A percentile compares a stretch with the other conserved stretches of the same genome.
Conservation (phyloP, 2,797 vertebrate genomes). For the Triplophysa yarkandensis region DNA sequence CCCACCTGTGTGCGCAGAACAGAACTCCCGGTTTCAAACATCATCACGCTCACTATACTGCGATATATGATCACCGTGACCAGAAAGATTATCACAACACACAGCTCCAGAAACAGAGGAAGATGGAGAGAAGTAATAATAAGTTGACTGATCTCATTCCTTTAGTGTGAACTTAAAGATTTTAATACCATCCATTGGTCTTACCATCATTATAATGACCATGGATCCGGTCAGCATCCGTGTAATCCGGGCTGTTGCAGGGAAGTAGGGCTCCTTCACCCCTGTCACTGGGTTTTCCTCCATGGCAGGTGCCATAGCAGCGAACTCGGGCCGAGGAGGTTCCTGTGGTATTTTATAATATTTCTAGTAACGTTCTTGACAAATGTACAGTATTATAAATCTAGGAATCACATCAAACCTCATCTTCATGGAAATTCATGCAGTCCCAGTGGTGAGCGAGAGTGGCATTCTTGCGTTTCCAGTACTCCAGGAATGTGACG, state of each 20-base stretch:
- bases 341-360: constrained; percentile 63
- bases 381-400: background rate
- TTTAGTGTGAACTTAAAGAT: too few relatives aligned
- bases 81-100: constrained; percentile 81
- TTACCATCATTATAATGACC: constrained; percentile 82
- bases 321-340: constrained; percentile 79
- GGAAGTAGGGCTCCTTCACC: constrained; percentile 81
- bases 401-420: constrained; percentile 60
- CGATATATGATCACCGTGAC: constrained; percentile 83
- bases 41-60: constrained; percentile 78
- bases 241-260: constrained; percentile 70
- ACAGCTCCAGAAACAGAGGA: constrained; percentile 67
- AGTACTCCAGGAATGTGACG: constrained; percentile 81
- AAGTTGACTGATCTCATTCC: too few relatives aligned
- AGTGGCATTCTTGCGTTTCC: constrained; percentile 80
- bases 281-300: constrained; percentile 80
- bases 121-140: background rate
- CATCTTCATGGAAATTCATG: constrained; percentile 82
- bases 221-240: constrained; percentile 79
- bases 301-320: constrained; percentile 76
- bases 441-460: constrained; percentile 83
- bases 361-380: background rate
- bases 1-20: constrained; percentile 79
- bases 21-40: constrained; percentile 77
- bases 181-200: too few relatives aligned